phyloP scores from a whole-genome alignment of 2,888 invertebrate species.

The Melanargia galathea region DNA sequence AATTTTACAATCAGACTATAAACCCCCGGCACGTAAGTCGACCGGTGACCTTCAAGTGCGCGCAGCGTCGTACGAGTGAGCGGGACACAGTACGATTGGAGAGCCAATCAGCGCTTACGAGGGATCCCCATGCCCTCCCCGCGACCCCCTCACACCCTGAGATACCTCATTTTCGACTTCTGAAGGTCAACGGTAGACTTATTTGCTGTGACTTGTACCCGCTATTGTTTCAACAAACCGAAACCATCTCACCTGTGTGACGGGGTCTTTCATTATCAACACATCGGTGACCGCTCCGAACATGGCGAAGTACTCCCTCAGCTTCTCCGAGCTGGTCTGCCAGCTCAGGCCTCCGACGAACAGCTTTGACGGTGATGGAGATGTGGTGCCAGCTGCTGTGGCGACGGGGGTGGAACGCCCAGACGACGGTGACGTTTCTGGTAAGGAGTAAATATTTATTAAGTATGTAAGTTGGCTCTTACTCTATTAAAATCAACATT shows the following conservation, averaged over 20 bases:
- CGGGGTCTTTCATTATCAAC: slow-evolving; percentile 96
- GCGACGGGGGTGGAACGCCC: slow-evolving; percentile 88
- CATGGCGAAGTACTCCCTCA: slow-evolving; percentile 96
- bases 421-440: slow-evolving; percentile 83
- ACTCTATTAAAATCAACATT: too few species aligned
- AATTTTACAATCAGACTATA: too few species aligned
- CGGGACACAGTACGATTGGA: too few species aligned
- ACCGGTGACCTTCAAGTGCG: too few species aligned
- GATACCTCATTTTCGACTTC: too few species aligned
- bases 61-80: too few species aligned
- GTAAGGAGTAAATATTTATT: slow-evolving; percentile 36
- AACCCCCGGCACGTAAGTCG: too few species aligned
- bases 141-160: too few species aligned
- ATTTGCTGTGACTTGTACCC: too few species aligned
- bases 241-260: slow-evolving; percentile 87
- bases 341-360: slow-evolving; percentile 96
- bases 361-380: slow-evolving; percentile 90
- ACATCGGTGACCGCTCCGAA: slow-evolving; percentile 96
- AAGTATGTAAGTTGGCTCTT: not conserved
- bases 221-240: not conserved
- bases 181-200: too few species aligned
- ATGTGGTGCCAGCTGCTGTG: slow-evolving; percentile 60
- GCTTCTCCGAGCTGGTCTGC: slow-evolving; percentile 96
- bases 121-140: too few species aligned
- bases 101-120: too few species aligned